Evolutionary conservation across 2,113 vertebrate genomes (phyloP).

Genomic region (Nothocercus julius): DNA sequence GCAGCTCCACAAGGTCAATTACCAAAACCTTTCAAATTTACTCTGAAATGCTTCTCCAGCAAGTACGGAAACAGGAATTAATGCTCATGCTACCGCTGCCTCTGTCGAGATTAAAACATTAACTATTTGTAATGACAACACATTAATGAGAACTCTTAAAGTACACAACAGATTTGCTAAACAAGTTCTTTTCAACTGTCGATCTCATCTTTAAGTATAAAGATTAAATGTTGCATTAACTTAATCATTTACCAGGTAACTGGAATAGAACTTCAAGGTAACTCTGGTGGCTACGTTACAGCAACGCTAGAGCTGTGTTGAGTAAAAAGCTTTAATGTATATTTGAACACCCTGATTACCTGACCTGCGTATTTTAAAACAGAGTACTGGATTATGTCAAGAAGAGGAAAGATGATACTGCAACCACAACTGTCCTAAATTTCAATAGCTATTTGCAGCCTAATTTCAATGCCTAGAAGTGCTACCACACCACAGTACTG

Average conservation of each 20-base stretch:
- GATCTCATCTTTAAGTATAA: background rate
- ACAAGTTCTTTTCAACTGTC: background rate
- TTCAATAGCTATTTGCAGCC: background rate
- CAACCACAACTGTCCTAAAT: background rate
- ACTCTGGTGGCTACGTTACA: background rate
- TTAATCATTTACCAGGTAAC: background rate
- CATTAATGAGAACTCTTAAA: background rate
- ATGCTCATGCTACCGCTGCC: background rate
- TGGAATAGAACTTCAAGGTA: background rate
- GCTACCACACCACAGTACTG: background rate
- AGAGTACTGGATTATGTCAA: background rate
- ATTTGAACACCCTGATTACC: background rate
- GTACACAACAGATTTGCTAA: background rate
- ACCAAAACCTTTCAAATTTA: background rate
- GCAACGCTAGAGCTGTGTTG: background rate
- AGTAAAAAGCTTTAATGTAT: background rate
- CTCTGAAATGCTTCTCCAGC: background rate
- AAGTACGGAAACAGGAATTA: background rate
- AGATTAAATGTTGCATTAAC: background rate
- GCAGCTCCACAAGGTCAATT: background rate
- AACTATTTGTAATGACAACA: background rate
- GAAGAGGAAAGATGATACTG: rapidly evolving
- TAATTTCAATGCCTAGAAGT: slow-evolving; percentile 1
- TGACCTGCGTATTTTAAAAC: background rate
- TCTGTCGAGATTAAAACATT: background rate